Percentiles rank a stretch among this genome's conserved stretches.
These are phyloP conservation scores for Solenodon paradoxus DNA, from an alignment of 2,113 vertebrate genomes.

Conservation along the genomic window DNA sequence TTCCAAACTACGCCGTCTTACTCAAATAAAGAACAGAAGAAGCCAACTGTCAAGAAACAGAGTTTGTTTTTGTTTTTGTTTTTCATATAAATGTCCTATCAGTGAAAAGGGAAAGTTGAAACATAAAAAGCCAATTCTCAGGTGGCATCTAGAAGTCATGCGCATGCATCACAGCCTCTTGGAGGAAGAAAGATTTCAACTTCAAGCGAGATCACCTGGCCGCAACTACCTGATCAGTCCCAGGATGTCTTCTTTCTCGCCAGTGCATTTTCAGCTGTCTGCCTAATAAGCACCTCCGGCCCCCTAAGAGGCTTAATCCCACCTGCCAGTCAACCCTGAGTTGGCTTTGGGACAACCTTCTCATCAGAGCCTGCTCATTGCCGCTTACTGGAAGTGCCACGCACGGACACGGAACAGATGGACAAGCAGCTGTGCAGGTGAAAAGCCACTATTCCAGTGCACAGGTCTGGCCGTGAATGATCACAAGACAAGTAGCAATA, in stretches of 20 bases:
- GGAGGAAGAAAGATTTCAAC: not conserved
- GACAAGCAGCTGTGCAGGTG: too few species aligned
- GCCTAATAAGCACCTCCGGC: not conserved
- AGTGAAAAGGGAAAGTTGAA: not conserved
- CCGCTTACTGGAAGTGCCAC: too few species aligned
- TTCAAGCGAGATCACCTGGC: not conserved
- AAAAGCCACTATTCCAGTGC: constrained; percentile 63
- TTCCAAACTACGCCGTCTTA: not conserved
- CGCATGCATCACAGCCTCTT: not conserved
- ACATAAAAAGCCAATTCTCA: not conserved
- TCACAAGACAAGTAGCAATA: constrained; percentile 51
- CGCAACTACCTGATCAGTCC: not conserved
- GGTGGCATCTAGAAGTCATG: not conserved
- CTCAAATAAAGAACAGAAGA: constrained; percentile 38
- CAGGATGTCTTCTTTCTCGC: not conserved
- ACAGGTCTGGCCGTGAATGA: constrained; percentile 62
- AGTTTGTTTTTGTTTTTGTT: too few species aligned
- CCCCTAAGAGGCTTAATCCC: not conserved
- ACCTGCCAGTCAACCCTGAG: not conserved
- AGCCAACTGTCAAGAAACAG: constrained; percentile 27
- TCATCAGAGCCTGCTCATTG: too few species aligned
- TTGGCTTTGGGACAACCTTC: not conserved
- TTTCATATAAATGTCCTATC: not conserved
- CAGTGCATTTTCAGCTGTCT: not conserved
- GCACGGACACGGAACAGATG: too few species aligned